Evolutionary conservation across 2,797 vertebrate species (phyloP).

Genomic region (Enteromius radiatus): DNA sequence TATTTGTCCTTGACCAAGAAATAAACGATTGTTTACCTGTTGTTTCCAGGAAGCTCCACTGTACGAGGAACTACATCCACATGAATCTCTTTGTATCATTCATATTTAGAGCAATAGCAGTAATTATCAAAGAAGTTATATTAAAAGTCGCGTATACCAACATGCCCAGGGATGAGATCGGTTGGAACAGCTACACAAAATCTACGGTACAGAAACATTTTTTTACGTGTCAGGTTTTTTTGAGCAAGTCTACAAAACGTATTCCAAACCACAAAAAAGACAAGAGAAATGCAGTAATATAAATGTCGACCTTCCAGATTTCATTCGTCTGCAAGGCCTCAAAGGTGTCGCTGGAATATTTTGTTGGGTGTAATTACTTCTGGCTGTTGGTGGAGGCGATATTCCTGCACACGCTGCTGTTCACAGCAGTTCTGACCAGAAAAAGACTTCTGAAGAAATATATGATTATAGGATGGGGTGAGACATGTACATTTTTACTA

Average conservation of each 20-base stretch:
- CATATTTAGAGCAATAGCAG: conserved; percentile 84
- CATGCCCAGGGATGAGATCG: conserved; percentile 79
- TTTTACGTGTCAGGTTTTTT: neutral
- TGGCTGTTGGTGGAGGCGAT: conserved; percentile 95
- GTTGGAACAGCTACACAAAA: conserved; percentile 83
- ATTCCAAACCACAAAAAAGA: neutral
- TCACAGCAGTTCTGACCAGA: conserved; percentile 86
- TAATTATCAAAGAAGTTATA: conserved; percentile 87
- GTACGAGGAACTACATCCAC: conserved; percentile 97
- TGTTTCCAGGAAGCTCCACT: conserved; percentile 91
- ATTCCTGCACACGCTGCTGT: conserved; percentile 88
- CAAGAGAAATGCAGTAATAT: neutral
- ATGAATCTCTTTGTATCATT: conserved; percentile 97
- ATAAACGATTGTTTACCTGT: conserved; percentile 51
- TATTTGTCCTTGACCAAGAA: conserved; percentile 31
- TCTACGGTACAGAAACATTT: conserved; percentile 76
- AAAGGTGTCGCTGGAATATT: conserved; percentile 90
- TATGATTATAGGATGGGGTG: conserved; percentile 93
- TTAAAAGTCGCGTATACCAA: conserved; percentile 79
- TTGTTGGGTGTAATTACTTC: conserved; percentile 89
- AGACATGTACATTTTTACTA: conserved; percentile 56
- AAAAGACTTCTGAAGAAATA: conserved; percentile 86
- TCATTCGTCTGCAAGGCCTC: conserved; percentile 82
- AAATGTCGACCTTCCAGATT: conserved; percentile 71
- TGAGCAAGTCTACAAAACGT: neutral